phyloP scores from a whole-genome alignment of 2,797 vertebrate genomes.

The Octomys mimax region DNA sequence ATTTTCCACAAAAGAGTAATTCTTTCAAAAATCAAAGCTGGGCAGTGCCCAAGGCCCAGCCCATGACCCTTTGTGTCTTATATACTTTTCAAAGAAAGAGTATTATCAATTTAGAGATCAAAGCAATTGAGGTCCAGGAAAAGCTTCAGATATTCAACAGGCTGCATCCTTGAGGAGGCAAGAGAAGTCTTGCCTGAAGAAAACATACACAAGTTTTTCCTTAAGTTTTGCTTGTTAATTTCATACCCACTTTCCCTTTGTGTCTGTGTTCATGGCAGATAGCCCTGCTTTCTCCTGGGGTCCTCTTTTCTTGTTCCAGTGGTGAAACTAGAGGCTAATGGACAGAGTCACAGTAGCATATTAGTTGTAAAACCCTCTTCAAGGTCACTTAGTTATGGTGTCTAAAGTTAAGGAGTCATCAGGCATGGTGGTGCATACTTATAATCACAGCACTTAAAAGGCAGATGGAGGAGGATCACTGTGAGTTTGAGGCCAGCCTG shows the following conservation, averaged over 20 bases:
- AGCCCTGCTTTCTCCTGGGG: neutral
- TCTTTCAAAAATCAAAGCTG: slow-evolving; percentile 69
- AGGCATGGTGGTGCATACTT: too few relatives aligned
- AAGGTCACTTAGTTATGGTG: slow-evolving; percentile 28
- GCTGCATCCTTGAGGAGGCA: neutral
- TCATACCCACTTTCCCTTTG: slow-evolving; percentile 36
- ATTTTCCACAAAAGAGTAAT: slow-evolving; percentile 71
- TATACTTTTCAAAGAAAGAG: slow-evolving; percentile 52
- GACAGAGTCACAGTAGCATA: neutral
- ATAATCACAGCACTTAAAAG: too few relatives aligned
- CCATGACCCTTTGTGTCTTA: neutral
- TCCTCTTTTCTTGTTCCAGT: neutral
- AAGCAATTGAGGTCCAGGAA: slow-evolving; percentile 57
- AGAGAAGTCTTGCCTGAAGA: slow-evolving; percentile 34
- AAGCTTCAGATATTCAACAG: slow-evolving; percentile 9
- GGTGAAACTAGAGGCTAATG: slow-evolving; percentile 7
- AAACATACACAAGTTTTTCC: slow-evolving; percentile 36
- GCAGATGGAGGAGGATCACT: too few relatives aligned
- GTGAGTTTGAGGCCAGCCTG: too few relatives aligned
- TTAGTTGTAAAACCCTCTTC: slow-evolving; percentile 28
- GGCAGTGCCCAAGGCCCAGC: neutral
- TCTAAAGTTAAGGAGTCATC: slow-evolving; percentile 1
- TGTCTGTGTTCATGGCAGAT: slow-evolving; percentile 11
- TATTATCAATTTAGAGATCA: slow-evolving; percentile 61
- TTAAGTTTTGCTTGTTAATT: slow-evolving; percentile 32